Base-by-base conservation (phyloP, 2,888 invertebrate genomes). In the Bombylius discolor region DNA sequence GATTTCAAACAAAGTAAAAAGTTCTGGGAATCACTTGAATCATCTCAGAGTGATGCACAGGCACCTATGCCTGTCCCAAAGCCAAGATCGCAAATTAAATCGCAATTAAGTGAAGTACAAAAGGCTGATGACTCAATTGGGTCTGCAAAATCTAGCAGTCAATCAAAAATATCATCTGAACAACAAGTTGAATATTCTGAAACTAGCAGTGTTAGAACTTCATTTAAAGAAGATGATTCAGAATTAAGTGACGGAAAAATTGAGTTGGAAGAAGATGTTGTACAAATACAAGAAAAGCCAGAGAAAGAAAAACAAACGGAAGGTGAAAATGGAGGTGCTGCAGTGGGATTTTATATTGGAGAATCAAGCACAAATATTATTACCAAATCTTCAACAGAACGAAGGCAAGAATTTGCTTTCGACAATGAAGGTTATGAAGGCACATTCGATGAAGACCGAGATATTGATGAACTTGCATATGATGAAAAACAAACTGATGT, bases 321-420 rank as follows among this genome's bases (percentile, higher is more conserved):
- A 14, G 56, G 57, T 34, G 44, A 55, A 6, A 50, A 55, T 23
- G 47, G 47, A 13, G 44, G 23, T 12, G 52, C 36, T 45, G 58
- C 58, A 52, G 70, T 70, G 1, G 70, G 71, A 55, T 73, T 74
- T 50, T 74, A 74, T 56, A 74, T 74, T 47, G 74, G 74, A 1
- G 74, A 74, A 60, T 73, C 72, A 3, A 73, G 73, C 53, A 65
- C 65, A 3, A 72, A 74, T 64, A 66, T 74, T 2, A 74, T 74
- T 36, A 70, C 60, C 4, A 73, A 71, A 61, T 69, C 72, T 3
- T 64, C 68, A 32, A 64, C 64, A 8, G 56, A 61, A 9, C 61
- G 60, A 55, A 50, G 54, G 32, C 54, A 58, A 6, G 62, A 62
- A 4, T 58, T 51, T 54, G 58, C 58, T 23, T 59, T 52, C 52